Evolutionary conservation across 2,888 invertebrate species (phyloP).

Genomic region (Sminthurides aquaticus): DNA sequence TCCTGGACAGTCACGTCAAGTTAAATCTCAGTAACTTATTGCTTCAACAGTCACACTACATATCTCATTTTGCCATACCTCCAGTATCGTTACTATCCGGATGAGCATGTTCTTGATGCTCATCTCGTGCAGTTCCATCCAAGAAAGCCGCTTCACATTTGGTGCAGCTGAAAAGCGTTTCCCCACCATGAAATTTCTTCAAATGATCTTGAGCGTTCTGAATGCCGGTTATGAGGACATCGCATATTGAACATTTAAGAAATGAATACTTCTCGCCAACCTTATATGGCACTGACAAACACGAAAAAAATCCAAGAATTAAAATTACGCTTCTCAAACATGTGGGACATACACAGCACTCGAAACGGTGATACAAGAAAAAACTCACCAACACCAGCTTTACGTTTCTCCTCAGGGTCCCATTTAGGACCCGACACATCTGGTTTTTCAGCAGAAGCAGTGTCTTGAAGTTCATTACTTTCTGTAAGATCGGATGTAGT

Average conservation of each 20-base stretch:
- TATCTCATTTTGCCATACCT: background rate
- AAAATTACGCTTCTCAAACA: no score
- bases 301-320: background rate
- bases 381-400: background rate
- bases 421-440: no score
- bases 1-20: no score
- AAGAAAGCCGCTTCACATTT: background rate
- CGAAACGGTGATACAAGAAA: background rate
- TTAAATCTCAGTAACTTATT: background rate
- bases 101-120: background rate
- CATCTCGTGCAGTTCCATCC: background rate
- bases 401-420: background rate
- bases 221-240: constrained; percentile 7
- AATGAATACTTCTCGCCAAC: constrained; percentile 17
- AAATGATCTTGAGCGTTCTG: constrained; percentile 12
- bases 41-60: background rate
- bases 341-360: no score
- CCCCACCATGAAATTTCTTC: constrained; percentile 3
- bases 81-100: background rate
- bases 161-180: background rate
- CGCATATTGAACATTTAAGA: constrained; percentile 10
- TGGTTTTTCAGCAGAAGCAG: no score
- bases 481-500: no score
- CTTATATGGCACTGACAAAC: constrained; percentile 13
- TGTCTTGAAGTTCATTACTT: no score